A percentile compares a stretch with the other conserved stretches of the same genome.
Evolutionary conservation across 2,797 vertebrate species (phyloP).

Genomic region (Ctenopoma kingsleyae): DNA sequence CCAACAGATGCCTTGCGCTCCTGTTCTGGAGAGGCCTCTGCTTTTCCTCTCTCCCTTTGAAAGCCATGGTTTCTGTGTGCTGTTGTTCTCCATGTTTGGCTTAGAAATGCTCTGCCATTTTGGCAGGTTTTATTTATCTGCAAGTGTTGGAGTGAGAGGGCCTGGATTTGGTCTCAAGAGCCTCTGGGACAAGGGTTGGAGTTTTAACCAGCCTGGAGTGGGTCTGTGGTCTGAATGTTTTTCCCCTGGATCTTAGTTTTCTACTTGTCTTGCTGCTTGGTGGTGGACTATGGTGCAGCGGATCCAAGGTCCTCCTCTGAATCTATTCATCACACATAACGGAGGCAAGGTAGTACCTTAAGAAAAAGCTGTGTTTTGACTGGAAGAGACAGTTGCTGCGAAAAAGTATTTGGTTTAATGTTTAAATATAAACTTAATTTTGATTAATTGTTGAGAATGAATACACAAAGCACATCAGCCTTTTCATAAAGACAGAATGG

Average conservation of each 20-base stretch:
- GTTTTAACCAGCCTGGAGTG: slow-evolving; percentile 63
- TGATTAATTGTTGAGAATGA: slow-evolving; percentile 6
- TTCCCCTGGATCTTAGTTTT: slow-evolving; percentile 32
- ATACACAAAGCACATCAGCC: slow-evolving; percentile 2
- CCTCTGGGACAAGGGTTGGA: slow-evolving; percentile 58
- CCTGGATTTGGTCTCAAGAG: slow-evolving; percentile 65
- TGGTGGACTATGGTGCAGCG: slow-evolving; percentile 21
- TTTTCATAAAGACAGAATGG: neutral
- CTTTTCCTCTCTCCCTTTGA: slow-evolving; percentile 70
- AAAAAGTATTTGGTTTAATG: slow-evolving; percentile 15
- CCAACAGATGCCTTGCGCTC: slow-evolving; percentile 85
- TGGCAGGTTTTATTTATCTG: slow-evolving; percentile 74
- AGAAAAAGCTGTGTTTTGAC: slow-evolving; percentile 38
- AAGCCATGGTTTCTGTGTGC: slow-evolving; percentile 67
- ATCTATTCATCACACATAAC: slow-evolving; percentile 27
- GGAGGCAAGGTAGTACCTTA: slow-evolving; percentile 9
- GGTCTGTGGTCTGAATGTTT: slow-evolving; percentile 50
- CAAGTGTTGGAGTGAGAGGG: slow-evolving; percentile 64
- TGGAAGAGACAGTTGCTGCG: slow-evolving; percentile 8
- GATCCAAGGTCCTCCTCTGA: slow-evolving; percentile 15
- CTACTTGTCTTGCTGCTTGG: slow-evolving; percentile 24
- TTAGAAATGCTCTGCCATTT: slow-evolving; percentile 65
- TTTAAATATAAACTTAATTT: neutral
- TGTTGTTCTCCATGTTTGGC: slow-evolving; percentile 73
- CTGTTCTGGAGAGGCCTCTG: slow-evolving; percentile 77